These are phyloP conservation scores for Polia nebulosa DNA, from an alignment of 2,888 invertebrate species.

Conservation along the genomic window DNA sequence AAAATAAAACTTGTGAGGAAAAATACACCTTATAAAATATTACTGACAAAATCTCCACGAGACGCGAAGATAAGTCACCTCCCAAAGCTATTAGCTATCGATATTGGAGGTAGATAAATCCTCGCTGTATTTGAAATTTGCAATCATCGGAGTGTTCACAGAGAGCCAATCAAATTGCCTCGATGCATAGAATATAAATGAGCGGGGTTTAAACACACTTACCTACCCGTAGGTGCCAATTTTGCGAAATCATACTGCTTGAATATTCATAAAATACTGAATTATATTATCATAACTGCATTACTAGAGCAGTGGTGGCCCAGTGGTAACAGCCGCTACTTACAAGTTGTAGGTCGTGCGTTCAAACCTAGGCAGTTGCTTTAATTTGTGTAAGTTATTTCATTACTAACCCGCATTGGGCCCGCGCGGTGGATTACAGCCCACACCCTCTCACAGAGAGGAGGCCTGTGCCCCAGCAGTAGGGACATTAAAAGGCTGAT, in stretches of 20 bases:
- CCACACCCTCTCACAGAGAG: too few species aligned
- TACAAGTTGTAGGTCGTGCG: too few species aligned
- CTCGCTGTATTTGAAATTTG: slow-evolving; percentile 70
- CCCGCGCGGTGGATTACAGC: too few species aligned
- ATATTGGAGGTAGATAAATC: slow-evolving; percentile 61
- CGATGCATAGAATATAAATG: slow-evolving; percentile 80
- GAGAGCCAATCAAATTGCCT: slow-evolving; percentile 76
- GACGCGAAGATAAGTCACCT: slow-evolving; percentile 30
- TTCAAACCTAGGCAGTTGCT: too few species aligned
- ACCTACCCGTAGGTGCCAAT: slow-evolving; percentile 70
- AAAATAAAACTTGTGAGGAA: not conserved
- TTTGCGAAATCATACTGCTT: slow-evolving; percentile 70
- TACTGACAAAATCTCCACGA: slow-evolving; percentile 6
- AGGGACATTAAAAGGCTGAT: too few species aligned
- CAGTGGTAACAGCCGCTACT: too few species aligned
- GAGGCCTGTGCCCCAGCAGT: too few species aligned
- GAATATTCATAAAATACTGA: slow-evolving; percentile 75
- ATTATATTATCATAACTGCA: slow-evolving; percentile 66
- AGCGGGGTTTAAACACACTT: slow-evolving; percentile 67
- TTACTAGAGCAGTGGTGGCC: too few species aligned
- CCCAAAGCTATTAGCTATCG: slow-evolving; percentile 47
- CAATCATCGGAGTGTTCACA: slow-evolving; percentile 74
- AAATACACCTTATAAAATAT: not conserved
- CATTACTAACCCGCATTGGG: too few species aligned
- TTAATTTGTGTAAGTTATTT: too few species aligned